A percentile compares a stretch with the other conserved stretches of the same genome.
Evolutionary conservation across 2,888 invertebrate species (phyloP).

Genomic region (Dendrolimus pini): DNA sequence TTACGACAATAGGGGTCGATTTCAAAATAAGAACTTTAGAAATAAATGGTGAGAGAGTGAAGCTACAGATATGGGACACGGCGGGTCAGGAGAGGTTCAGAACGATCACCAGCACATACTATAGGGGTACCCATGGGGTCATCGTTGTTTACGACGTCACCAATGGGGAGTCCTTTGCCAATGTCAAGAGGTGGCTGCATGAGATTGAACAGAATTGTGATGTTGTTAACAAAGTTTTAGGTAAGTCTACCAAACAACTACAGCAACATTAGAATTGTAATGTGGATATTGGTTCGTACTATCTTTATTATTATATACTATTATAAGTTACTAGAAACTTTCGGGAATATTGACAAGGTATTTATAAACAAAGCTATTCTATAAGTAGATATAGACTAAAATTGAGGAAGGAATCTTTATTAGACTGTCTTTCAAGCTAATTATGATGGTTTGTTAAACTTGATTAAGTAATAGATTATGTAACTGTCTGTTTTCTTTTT

Average conservation of each 20-base stretch:
- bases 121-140: constrained; percentile 99
- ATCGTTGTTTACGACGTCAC: constrained; percentile 99
- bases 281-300: too few species aligned
- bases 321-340: too few species aligned
- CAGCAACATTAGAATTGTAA: too few species aligned
- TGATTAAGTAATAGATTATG: background rate
- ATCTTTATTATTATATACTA: too few species aligned
- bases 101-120: constrained; percentile 99
- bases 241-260: constrained; percentile 62
- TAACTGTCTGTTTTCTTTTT: constrained; percentile 1
- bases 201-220: constrained; percentile 99
- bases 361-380: too few species aligned
- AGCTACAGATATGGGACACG: constrained; percentile 98
- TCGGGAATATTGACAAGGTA: too few species aligned
- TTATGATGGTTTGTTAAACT: background rate
- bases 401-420: too few species aligned
- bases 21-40: constrained; percentile 99
- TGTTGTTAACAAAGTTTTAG: constrained; percentile 97
- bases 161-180: constrained; percentile 98
- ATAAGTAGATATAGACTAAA: too few species aligned
- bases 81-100: constrained; percentile 98
- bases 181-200: constrained; percentile 98
- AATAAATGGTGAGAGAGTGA: constrained; percentile 92
- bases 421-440: too few species aligned
- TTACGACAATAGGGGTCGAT: constrained; percentile 99